phyloP scores from a whole-genome alignment of 1,140 invertebrate genomes.

The Stratiolaelaps scimitus region DNA sequence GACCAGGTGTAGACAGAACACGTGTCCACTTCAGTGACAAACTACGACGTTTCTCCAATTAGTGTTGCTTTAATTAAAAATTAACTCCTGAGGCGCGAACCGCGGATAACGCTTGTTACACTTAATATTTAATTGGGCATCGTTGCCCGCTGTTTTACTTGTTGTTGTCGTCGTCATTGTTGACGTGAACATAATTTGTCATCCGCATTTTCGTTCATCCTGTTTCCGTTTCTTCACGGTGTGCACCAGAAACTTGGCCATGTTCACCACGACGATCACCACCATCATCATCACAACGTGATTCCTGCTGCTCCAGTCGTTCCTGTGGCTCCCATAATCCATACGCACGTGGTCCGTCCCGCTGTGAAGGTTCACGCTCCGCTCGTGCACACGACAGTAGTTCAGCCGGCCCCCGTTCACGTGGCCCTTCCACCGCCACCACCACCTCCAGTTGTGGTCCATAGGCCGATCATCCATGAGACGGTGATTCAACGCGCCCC shows the following conservation, averaged over 20 bases:
- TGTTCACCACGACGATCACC: conserved; percentile 1
- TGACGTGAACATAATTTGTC: no score
- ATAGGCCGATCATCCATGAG: conserved; percentile 9
- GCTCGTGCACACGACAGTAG: neutral
- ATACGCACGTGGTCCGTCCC: neutral
- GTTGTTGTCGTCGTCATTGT: no score
- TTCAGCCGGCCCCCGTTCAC: neutral
- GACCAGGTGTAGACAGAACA: no score
- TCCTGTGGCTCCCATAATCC: neutral
- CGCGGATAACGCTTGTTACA: no score
- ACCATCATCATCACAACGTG: neutral
- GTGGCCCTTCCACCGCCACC: neutral
- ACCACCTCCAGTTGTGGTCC: conserved; percentile 6
- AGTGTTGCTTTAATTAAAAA: no score
- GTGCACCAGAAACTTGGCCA: neutral
- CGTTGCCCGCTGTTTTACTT: no score
- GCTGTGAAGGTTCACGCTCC: neutral
- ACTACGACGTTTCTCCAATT: no score
- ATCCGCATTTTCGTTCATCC: no score
- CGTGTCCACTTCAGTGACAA: no score
- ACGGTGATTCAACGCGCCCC: conserved; percentile 6
- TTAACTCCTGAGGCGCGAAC: no score
- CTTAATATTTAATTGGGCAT: no score
- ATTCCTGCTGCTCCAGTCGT: neutral
- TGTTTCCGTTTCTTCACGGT: no score